These are phyloP conservation scores for Nemapogon koenigi DNA, from an alignment of 2,888 invertebrate species.

Conservation along the genomic window DNA sequence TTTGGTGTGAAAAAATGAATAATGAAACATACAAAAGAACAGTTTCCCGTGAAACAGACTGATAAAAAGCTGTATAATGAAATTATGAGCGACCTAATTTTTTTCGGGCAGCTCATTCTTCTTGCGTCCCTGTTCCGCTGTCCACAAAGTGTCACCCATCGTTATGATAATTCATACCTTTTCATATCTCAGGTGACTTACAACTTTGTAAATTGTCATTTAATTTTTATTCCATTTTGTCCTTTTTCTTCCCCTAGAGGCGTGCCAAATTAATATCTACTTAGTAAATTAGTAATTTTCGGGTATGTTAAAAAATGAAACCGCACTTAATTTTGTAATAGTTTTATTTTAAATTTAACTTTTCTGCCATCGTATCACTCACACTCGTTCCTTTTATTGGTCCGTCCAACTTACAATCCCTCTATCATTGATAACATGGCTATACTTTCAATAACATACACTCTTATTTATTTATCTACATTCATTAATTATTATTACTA, in stretches of 20 bases:
- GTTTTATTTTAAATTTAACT: no score
- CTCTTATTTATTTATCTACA: slow-evolving; percentile 14
- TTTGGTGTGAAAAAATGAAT: background rate
- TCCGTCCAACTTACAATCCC: slow-evolving; percentile 31
- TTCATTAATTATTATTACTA: slow-evolving; percentile 13
- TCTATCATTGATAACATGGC: slow-evolving; percentile 7
- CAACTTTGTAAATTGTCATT: slow-evolving; percentile 15
- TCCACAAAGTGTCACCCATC: slow-evolving; percentile 13
- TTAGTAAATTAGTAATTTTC: no score
- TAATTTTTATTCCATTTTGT: no score
- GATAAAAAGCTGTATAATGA: background rate
- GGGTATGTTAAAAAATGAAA: no score
- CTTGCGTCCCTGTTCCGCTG: background rate
- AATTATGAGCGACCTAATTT: slow-evolving; percentile 4
- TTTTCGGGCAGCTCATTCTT: slow-evolving; percentile 3
- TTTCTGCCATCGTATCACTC: slow-evolving; percentile 19
- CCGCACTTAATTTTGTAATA: no score
- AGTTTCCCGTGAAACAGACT: background rate
- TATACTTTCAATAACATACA: background rate
- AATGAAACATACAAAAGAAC: background rate
- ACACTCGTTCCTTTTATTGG: slow-evolving; percentile 32
- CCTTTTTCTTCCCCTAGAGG: no score
- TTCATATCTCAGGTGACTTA: slow-evolving; percentile 15
- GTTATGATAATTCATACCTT: slow-evolving; percentile 17
- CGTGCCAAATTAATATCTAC: no score